Base-by-base conservation (phyloP, 1,140 invertebrate species). In the Drosophila seguyi region DNA sequence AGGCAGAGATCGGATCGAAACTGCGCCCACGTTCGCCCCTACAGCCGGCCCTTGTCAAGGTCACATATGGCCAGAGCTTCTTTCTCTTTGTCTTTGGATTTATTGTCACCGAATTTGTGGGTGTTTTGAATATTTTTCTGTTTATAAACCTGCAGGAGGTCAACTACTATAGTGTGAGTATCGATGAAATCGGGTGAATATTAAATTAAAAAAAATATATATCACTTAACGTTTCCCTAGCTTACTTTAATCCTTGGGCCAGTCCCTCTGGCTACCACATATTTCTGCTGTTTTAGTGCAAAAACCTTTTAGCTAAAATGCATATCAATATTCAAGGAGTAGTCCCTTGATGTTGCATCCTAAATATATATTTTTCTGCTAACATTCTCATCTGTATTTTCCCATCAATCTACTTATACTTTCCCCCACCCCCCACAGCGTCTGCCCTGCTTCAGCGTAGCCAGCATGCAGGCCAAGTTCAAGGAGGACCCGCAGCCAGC, bases 21-120 rank as follows among this genome's bases (percentile, higher is more conserved):
- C 93, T 98, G 34, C 94, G 96, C 59, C 95, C 97, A 20, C 95
- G 95, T 79, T 97, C 97, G 2, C 93, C 95, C 50, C 94, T 96
- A 45, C 95, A 97, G 92, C 95, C 95, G 14, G 96, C 97, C 2
- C 93, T 96, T 18, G 97, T 98, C 93, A 96, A 95, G 36, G 98
- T 98, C 92, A 95, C 94, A 75, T 98, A 98, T 90, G 97, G 97
- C 52, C 97, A 96, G 93, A 96, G 96, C 53, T 98, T 98, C 93
- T 94, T 97, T 25, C 94, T 98, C 13, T 97, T 97, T 85, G 95
- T 98, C 34, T 95, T 96, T 76, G 97, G 97, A 16, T 97, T 98
- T 88, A 95, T 98, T 72, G 94, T 95, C 25, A 96, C 96, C 4
- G 97, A 98, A 92, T 93, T 97, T 47, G 96, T 97, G 16, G 97